Conservation (phyloP, 2,888 invertebrate species). For the Diaphora mendica region DNA sequence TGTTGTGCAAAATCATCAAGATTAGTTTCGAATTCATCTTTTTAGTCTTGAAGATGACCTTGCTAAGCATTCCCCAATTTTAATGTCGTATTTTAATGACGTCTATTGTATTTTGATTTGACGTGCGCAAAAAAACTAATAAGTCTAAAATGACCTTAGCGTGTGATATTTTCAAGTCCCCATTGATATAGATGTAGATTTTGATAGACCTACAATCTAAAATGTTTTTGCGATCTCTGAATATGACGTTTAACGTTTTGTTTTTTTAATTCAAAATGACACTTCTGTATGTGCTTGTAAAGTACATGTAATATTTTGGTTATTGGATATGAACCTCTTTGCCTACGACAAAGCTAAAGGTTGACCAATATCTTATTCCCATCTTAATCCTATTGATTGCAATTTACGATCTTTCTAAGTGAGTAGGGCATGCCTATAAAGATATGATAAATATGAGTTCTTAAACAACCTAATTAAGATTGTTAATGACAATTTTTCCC, state of each 20-base stretch:
- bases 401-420: not conserved
- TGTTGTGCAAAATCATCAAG: constrained; percentile 37
- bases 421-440: not conserved
- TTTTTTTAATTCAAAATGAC: not conserved
- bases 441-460: not conserved
- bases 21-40: constrained; percentile 43
- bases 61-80: constrained; percentile 35
- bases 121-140: constrained; percentile 44
- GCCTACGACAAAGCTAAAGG: not conserved
- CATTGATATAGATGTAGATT: constrained; percentile 19
- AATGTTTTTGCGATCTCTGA: not conserved
- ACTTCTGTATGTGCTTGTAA: not conserved
- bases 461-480: not conserved
- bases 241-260: not conserved
- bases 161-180: constrained; percentile 39
- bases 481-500: not conserved
- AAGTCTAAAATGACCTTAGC: constrained; percentile 35
- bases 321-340: not conserved
- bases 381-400: too few species aligned
- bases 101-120: constrained; percentile 43
- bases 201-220: not conserved
- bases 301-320: not conserved
- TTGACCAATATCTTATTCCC: not conserved
- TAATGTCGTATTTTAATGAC: constrained; percentile 35
- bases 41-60: constrained; percentile 32